Evolutionary conservation across 2,888 invertebrate species (phyloP).

Genomic region (Ligdia adustata): DNA sequence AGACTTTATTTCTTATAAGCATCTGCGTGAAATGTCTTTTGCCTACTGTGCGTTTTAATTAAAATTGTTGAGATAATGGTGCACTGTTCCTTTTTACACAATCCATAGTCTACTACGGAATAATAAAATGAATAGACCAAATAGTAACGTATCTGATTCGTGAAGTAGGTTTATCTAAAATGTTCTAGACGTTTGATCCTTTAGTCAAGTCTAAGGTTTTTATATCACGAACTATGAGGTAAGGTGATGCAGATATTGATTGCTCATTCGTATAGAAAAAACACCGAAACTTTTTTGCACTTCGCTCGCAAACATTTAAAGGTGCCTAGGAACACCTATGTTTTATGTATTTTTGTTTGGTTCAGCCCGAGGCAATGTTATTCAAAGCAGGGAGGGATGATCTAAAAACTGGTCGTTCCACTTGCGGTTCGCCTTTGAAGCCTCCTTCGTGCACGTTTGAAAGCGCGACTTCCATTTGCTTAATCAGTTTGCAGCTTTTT

Average conservation of each 20-base stretch:
- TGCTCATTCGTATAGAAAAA: background rate
- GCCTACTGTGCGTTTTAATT: no score
- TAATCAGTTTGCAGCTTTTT: slow-evolving; percentile 50
- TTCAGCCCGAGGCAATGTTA: slow-evolving; percentile 44
- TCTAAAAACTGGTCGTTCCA: slow-evolving; percentile 62
- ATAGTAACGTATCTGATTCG: no score
- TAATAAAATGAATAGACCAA: no score
- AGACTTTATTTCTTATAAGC: no score
- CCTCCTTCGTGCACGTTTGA: slow-evolving; percentile 43
- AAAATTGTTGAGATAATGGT: no score
- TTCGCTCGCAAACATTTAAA: slow-evolving; percentile 3
- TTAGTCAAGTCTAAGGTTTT: background rate
- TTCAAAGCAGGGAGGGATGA: slow-evolving; percentile 50
- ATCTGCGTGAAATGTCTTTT: no score
- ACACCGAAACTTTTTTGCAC: slow-evolving; percentile 2
- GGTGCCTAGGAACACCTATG: slow-evolving; percentile 15
- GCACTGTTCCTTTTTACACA: no score
- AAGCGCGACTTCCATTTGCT: slow-evolving; percentile 54
- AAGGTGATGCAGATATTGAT: background rate
- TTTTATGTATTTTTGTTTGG: slow-evolving; percentile 7
- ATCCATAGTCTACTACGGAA: no score
- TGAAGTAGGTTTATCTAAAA: no score
- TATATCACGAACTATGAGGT: background rate
- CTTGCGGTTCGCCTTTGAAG: slow-evolving; percentile 62
- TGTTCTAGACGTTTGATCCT: background rate